Base-by-base conservation (phyloP, 1,140 invertebrate genomes). In the Sycophila sp. region DNA sequence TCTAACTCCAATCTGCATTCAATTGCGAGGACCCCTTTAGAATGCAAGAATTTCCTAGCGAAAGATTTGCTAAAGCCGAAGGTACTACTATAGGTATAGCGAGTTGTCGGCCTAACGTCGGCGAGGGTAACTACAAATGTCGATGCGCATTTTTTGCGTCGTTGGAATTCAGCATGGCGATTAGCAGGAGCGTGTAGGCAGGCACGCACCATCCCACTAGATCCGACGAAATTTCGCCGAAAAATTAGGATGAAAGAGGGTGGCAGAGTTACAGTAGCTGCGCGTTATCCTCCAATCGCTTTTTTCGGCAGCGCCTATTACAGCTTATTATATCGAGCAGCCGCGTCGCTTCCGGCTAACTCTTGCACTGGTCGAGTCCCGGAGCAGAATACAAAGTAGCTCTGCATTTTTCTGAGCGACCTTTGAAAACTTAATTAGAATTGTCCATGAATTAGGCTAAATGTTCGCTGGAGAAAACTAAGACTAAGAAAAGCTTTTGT, bases 241-340 rank as follows among this genome's bases (percentile, higher is more conserved):
- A n/a, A n/a, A n/a, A 30, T 36, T 26, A 45, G 59, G 36, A 53
- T 30, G 56, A 69, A 69, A 60, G 62, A 63, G 68, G 58, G 49
- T 53, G 15, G 24, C 49, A 38, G 36, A 19, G 38, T 34, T 42
- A 55, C 68, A 59, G 68, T 69, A 69, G 68, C 68, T n/a, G n/a
- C n/a, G n/a, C 58, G 28, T 53, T 60, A 55, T 69, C 26, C 17
- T n/a, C n/a, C 36, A 45, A 63, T 69, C 68, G 68, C 28, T 17
- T 55, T 26, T 34, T 63, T 32, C 28, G 56, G 47, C 10, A 53
- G 22, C 45, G 30, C 11, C 36, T 45, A 32, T 69, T 69, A 69
- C 66, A 40, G 56, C 66, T 69, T 62, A 63, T 69, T 69, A 69
- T 69, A 42, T 63, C 42, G 59, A 38, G 34, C 68, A 40, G 59